These are phyloP conservation scores for Aurelia coerulea DNA, from an alignment of 30 jellyfish, hydroid and myxozoan genomes.

Conservation along the genomic window DNA sequence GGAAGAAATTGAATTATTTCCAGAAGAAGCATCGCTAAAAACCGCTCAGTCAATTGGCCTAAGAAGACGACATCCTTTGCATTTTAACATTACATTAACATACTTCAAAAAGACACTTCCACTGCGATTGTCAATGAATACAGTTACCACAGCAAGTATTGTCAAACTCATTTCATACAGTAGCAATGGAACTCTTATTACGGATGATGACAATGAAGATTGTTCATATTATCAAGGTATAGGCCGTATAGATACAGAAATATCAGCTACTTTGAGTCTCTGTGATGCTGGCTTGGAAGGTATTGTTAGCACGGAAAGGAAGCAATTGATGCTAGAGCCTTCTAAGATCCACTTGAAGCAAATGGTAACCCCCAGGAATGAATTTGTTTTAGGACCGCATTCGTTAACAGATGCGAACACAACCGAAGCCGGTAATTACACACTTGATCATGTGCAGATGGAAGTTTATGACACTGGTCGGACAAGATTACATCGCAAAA, in stretches of 20 bases:
- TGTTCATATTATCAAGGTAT: conserved; percentile 19
- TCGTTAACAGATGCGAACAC: conserved; percentile 3
- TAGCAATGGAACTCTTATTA: conserved; percentile 3
- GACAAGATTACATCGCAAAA: not conserved
- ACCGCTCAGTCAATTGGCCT: no score
- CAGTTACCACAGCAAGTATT: not conserved
- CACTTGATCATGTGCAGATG: not conserved
- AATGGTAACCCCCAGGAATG: not conserved
- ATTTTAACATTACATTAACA: conserved; percentile 8
- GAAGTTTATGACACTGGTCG: not conserved
- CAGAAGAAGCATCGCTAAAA: no score
- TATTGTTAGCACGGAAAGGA: not conserved
- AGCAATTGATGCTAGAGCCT: conserved; percentile 5
- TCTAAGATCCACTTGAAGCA: not conserved
- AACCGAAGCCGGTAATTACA: not conserved
- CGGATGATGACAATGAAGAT: conserved; percentile 4
- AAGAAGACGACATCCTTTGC: not conserved
- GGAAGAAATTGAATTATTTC: no score
- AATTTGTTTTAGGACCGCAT: conserved; percentile 56
- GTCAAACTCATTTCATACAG: conserved; percentile 16
- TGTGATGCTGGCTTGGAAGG: conserved; percentile 19
- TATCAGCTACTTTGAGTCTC: conserved; percentile 16
- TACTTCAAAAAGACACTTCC: not conserved
- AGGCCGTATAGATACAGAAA: not conserved
- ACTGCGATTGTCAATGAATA: conserved; percentile 1